These are phyloP conservation scores for Suricata suricatta DNA, from an alignment of 2,113 vertebrate species.

Conservation along the genomic window DNA sequence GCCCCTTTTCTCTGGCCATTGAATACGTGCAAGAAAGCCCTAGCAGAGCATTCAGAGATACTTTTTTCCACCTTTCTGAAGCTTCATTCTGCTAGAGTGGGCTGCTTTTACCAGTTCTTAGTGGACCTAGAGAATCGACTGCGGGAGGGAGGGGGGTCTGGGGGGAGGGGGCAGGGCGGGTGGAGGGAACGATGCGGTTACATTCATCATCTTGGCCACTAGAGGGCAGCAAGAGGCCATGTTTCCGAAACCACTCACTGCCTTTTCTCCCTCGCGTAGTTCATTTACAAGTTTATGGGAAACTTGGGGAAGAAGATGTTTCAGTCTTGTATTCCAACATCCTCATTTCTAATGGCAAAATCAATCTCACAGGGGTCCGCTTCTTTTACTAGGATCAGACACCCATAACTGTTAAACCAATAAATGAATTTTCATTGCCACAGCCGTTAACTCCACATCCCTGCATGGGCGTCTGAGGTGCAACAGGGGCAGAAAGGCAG, in stretches of 20 bases:
- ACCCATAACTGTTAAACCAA: background rate
- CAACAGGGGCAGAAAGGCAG: rapidly evolving
- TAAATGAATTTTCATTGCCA: background rate
- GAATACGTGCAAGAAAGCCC: background rate
- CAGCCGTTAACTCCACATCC: rapidly evolving
- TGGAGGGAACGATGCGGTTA: background rate
- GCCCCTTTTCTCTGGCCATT: background rate
- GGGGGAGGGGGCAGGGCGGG: rapidly evolving
- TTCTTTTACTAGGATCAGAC: background rate
- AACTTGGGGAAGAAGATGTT: background rate
- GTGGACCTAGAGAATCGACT: background rate
- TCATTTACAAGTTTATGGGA: background rate
- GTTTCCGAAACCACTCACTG: rapidly evolving
- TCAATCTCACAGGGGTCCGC: background rate
- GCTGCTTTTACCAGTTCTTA: background rate
- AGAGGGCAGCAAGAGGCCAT: constrained; percentile 47
- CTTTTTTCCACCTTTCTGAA: background rate
- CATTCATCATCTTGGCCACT: background rate
- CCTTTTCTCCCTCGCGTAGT: rapidly evolving
- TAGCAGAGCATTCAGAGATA: background rate
- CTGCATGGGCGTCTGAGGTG: rapidly evolving
- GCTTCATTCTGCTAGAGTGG: background rate
- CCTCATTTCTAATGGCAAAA: background rate
- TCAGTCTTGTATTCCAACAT: background rate
- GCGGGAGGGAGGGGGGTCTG: too few species aligned